A percentile compares a stretch with the other conserved stretches of the same genome.
phyloP scores from a whole-genome alignment of 2,888 invertebrate species.

The Drosophila macrospina region DNA sequence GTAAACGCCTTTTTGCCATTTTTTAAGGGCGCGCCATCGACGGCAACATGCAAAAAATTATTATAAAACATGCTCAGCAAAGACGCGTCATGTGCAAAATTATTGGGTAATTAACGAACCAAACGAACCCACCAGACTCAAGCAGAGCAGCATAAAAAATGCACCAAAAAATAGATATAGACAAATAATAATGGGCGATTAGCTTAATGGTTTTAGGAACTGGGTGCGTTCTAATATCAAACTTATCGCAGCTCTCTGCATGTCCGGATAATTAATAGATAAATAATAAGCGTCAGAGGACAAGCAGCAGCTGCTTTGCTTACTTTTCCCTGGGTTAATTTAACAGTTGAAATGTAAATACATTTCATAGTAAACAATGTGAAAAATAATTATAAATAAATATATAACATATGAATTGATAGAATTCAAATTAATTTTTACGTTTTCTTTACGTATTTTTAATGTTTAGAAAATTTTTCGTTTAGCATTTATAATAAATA shows the following conservation, averaged over 20 bases:
- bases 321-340: not conserved
- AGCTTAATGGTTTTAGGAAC: slow-evolving; percentile 59
- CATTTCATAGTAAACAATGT: not conserved
- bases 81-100: slow-evolving; percentile 77
- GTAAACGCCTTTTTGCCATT: slow-evolving; percentile 51
- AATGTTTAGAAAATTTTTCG: too few species aligned
- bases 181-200: slow-evolving; percentile 46
- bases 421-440: too few species aligned
- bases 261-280: slow-evolving; percentile 72
- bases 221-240: slow-evolving; percentile 38
- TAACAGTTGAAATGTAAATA: not conserved
- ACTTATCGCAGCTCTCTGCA: slow-evolving; percentile 42
- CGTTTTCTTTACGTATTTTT: too few species aligned
- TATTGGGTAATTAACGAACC: slow-evolving; percentile 74
- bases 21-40: slow-evolving; percentile 58
- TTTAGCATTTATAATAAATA: too few species aligned
- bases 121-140: slow-evolving; percentile 36
- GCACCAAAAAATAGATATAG: slow-evolving; percentile 21
- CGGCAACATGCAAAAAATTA: slow-evolving; percentile 56
- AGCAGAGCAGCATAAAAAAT: slow-evolving; percentile 21
- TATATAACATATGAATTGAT: too few species aligned
- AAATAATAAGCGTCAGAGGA: slow-evolving; percentile 41
- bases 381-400: too few species aligned
- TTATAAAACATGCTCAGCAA: slow-evolving; percentile 54
- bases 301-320: not conserved